These are phyloP conservation scores for Takifugu rubripes DNA, from an alignment of 2,797 vertebrate genomes.

Conservation along the genomic window DNA sequence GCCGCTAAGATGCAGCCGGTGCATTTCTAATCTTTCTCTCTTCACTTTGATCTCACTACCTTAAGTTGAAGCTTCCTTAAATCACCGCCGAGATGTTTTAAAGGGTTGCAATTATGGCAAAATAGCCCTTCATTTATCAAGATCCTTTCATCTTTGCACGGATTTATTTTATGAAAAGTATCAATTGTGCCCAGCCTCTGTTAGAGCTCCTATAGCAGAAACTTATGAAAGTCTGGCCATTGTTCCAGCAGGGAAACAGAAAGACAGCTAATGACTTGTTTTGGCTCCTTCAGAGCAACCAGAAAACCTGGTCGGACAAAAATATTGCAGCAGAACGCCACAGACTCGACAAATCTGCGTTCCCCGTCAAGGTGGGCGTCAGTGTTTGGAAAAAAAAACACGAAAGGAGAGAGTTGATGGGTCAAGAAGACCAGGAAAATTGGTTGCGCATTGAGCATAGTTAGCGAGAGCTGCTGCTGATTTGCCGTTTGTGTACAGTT, in stretches of 20 bases:
- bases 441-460: slow-evolving; percentile 23
- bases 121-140: slow-evolving; percentile 70
- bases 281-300: slow-evolving; percentile 55
- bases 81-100: slow-evolving; percentile 71
- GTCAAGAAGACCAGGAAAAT: slow-evolving; percentile 26
- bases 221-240: slow-evolving; percentile 46
- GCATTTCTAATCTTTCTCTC: slow-evolving; percentile 64
- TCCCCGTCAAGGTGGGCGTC: slow-evolving; percentile 43
- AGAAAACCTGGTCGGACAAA: slow-evolving; percentile 46
- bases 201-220: slow-evolving; percentile 46
- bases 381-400: slow-evolving; percentile 30
- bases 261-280: slow-evolving; percentile 48
- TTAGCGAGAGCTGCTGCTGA: slow-evolving; percentile 12
- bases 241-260: slow-evolving; percentile 38
- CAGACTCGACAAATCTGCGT: slow-evolving; percentile 47
- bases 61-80: slow-evolving; percentile 65
- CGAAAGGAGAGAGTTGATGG: slow-evolving; percentile 39
- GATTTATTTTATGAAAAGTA: slow-evolving; percentile 73
- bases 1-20: slow-evolving; percentile 52
- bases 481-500: slow-evolving; percentile 40
- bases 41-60: slow-evolving; percentile 69
- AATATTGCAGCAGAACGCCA: slow-evolving; percentile 56
- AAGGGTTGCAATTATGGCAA: slow-evolving; percentile 72
- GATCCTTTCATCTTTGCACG: slow-evolving; percentile 66
- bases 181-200: slow-evolving; percentile 58